Percentiles rank a stretch among this genome's conserved stretches.
phyloP scores from a whole-genome alignment of 2,888 invertebrate species.

The Polydrusus cervinus region DNA sequence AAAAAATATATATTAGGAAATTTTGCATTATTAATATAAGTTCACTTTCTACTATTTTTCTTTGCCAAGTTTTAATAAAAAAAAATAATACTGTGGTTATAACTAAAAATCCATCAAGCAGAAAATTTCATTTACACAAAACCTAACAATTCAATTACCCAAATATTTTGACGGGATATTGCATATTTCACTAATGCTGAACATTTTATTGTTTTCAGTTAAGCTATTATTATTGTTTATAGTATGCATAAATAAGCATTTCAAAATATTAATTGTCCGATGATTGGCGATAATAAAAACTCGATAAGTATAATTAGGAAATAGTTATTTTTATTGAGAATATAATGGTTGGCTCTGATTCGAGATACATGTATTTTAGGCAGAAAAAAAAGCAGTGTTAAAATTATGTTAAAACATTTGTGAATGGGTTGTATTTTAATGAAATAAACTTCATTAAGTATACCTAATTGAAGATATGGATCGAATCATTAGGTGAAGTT shows the following conservation, averaged over 20 bases:
- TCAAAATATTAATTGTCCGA: neutral
- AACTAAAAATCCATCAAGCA: constrained; percentile 3
- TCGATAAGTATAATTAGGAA: neutral
- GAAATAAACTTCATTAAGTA: no score
- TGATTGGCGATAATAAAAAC: neutral
- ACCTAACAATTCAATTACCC: constrained; percentile 10
- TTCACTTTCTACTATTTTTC: no score
- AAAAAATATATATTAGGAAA: no score
- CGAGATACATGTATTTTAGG: neutral
- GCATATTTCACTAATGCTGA: neutral
- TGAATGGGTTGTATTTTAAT: neutral
- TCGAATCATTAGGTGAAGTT: no score
- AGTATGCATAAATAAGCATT: constrained; percentile 8
- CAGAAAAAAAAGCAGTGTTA: no score
- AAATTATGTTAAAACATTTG: neutral
- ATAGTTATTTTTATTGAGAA: constrained; percentile 2
- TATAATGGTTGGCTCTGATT: neutral
- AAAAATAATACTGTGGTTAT: neutral
- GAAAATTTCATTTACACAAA: constrained; percentile 20
- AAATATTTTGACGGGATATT: constrained; percentile 24
- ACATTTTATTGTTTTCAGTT: constrained; percentile 21
- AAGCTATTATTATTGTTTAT: constrained; percentile 17
- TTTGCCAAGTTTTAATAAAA: neutral
- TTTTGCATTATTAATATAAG: no score
- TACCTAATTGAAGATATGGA: no score